Conservation (phyloP, 2,888 invertebrate species). For the Tipula vernalis region DNA sequence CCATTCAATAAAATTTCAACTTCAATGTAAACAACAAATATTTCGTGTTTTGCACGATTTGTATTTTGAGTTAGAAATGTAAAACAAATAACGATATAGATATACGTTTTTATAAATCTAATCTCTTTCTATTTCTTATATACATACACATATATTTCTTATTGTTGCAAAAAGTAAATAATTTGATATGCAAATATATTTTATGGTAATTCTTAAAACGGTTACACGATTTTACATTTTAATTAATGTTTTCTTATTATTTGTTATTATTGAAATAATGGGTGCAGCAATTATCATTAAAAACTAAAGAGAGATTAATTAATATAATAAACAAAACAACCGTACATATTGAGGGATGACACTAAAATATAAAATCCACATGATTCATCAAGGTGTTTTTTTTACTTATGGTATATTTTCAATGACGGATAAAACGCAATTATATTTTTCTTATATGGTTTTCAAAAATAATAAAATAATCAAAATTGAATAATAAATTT, state of each 20-base stretch:
- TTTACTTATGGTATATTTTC: not conserved
- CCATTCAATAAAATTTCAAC: not conserved
- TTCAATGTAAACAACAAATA: not conserved
- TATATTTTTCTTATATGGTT: not conserved
- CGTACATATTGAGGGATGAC: not conserved
- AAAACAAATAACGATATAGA: not conserved
- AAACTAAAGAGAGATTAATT: not conserved
- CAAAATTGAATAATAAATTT: not conserved
- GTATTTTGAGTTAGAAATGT: not conserved
- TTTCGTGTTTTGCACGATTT: not conserved
- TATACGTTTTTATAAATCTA: not conserved
- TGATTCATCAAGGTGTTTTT: not conserved
- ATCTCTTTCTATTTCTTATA: not conserved
- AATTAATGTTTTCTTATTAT: not conserved
- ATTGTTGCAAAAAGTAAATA: not conserved
- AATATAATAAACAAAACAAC: not conserved
- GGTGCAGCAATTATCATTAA: not conserved
- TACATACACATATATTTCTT: not conserved
- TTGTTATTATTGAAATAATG: not conserved
- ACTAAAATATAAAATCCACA: not conserved
- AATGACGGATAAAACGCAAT: not conserved
- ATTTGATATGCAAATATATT: not conserved
- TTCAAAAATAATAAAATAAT: not conserved
- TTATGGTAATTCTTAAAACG: not conserved
- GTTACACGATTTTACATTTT: not conserved